Evolutionary conservation across 2,797 vertebrate species (phyloP), one percentile per base, ranked within the genome.

Genomic region (Gallinago nigripennis): DNA sequence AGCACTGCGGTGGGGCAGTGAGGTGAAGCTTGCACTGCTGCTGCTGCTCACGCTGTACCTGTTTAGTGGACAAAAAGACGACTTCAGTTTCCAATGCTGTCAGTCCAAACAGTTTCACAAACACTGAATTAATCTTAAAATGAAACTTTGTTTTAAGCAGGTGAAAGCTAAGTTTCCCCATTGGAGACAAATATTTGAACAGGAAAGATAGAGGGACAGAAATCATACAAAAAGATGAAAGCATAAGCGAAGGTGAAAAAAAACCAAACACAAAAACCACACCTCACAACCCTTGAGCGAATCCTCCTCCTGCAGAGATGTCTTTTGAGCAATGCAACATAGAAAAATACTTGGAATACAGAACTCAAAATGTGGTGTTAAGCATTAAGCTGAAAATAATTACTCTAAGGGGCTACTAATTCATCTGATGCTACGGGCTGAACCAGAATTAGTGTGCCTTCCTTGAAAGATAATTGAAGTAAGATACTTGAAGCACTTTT

Each of bases 131-230:
- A 3, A 57, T 37, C 14, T 71, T 56, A 65, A 73, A 80, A 50
- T 48, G 9, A 82, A 56, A 24, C 41, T n/a, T 48, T 79, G 8
- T 17, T 68, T 31, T 33, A 33, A 33, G 33, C 33, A 33, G 33
- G 33, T 33, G 33, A 53, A 18, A 53, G 30, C 7, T 28, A 63
- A 50, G 19, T 35, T 82, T 41, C 23, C 24, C 15, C 21, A 48
- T 3, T n/a, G 35, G 64, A 77, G 8, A 45, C 16, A 48, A 84
- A 21, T 33, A 66, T 8, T 45, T 66, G 28, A 16, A 45, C 2
- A 5, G 13, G 6, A 8, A 37, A 2, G 3, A 48, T 7, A 3
- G 0, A 31, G 27, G 8, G 6, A 30, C 7, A 35, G 17, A 65
- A 91, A 75, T 37, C 10, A 63, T 23, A 16, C 5, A 46, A 31